Conservation (phyloP, 2,113 vertebrate genomes). For the Anoura caudifer region DNA sequence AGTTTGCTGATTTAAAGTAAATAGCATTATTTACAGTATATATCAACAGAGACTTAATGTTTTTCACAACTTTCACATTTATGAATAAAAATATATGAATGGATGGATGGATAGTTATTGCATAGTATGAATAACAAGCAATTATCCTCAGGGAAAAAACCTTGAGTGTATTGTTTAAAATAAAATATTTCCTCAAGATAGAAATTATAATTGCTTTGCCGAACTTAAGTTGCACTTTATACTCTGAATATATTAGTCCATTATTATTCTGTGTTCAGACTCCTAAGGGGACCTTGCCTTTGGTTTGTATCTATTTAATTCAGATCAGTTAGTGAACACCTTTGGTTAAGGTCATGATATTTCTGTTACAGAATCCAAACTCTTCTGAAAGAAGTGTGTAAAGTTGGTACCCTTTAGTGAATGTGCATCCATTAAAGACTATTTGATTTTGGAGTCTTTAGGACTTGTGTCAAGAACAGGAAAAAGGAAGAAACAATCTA, state of each 20-base stretch:
- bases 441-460: slow-evolving; percentile 49
- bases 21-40: not conserved
- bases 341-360: slow-evolving; percentile 77
- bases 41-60: not conserved
- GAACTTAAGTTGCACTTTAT: slow-evolving; percentile 76
- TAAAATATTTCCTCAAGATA: slow-evolving; percentile 77
- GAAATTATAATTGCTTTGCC: slow-evolving; percentile 80
- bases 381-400: slow-evolving; percentile 68
- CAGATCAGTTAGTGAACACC: slow-evolving; percentile 71
- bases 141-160: slow-evolving; percentile 36
- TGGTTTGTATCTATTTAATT: slow-evolving; percentile 73
- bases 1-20: not conserved
- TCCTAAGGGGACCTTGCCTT: slow-evolving; percentile 75
- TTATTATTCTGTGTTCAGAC: slow-evolving; percentile 72
- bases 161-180: slow-evolving; percentile 69
- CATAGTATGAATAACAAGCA: not conserved
- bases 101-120: not conserved
- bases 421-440: slow-evolving; percentile 18
- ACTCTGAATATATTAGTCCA: slow-evolving; percentile 76
- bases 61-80: not conserved
- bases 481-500: not conserved
- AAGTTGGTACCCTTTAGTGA: slow-evolving; percentile 29
- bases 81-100: not conserved
- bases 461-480: not conserved
- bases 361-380: slow-evolving; percentile 75